phyloP scores from a whole-genome alignment of 2,113 vertebrate genomes.

The Poeciliopsis prolifica region DNA sequence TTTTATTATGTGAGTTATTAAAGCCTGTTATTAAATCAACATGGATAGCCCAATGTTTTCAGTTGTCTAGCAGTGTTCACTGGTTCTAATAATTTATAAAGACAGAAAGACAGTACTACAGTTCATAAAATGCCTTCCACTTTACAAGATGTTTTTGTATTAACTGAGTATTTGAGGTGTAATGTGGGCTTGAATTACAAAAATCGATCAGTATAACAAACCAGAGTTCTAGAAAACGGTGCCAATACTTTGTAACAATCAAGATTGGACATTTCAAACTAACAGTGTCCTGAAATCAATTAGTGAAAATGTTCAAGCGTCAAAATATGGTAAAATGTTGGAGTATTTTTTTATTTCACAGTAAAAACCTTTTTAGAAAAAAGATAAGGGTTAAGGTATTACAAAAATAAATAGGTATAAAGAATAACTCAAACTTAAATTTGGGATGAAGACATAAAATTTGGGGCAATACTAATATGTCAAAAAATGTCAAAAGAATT shows the following conservation, averaged over 20 bases:
- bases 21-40: background rate
- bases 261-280: background rate
- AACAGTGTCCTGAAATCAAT: too few relatives aligned
- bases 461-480: too few relatives aligned
- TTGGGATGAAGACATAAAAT: background rate
- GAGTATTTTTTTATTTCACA: too few relatives aligned
- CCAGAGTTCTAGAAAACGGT: background rate
- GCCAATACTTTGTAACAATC: background rate
- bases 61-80: background rate
- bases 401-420: background rate
- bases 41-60: constrained; percentile 10
- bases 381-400: background rate
- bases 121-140: background rate
- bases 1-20: background rate
- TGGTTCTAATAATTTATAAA: constrained; percentile 30
- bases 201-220: background rate
- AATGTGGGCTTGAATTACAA: background rate
- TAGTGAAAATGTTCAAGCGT: too few relatives aligned
- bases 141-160: background rate
- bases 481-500: too few relatives aligned
- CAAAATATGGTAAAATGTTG: too few relatives aligned
- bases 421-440: background rate
- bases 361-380: background rate
- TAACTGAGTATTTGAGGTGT: background rate
- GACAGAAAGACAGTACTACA: constrained; percentile 5